These are phyloP conservation scores for Lethenteron reissneri DNA, from an alignment of 2,113 vertebrate species.

Conservation along the genomic window DNA sequence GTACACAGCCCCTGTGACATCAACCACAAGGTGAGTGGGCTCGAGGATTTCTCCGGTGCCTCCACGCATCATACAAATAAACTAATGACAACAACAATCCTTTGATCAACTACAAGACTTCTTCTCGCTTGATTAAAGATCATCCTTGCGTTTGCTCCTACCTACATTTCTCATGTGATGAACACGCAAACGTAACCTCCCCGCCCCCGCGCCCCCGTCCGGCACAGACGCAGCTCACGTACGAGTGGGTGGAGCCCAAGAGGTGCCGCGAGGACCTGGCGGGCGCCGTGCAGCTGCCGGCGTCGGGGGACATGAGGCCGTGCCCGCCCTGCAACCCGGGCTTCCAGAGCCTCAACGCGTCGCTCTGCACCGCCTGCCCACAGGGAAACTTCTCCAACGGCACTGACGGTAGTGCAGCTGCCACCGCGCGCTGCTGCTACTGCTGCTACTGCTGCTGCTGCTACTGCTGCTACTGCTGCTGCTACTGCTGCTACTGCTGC, in stretches of 20 bases:
- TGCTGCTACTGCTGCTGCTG: neutral
- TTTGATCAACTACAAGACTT: too few species aligned
- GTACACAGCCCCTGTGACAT: slow-evolving; percentile 64
- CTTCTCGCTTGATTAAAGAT: too few species aligned
- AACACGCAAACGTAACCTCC: too few species aligned
- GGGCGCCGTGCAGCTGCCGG: slow-evolving; percentile 32
- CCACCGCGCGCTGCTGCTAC: neutral
- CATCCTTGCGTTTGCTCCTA: too few species aligned
- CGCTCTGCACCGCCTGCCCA: slow-evolving; percentile 46
- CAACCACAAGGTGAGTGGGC: slow-evolving; percentile 50
- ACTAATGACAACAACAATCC: too few species aligned
- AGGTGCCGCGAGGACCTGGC: slow-evolving; percentile 42
- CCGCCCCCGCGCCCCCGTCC: too few species aligned
- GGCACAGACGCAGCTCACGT: slow-evolving; percentile 65
- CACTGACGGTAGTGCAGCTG: slow-evolving; percentile 28
- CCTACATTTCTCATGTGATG: too few species aligned
- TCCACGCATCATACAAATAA: too few species aligned
- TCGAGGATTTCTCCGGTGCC: too few species aligned
- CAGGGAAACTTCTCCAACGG: slow-evolving; percentile 51
- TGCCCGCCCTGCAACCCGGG: slow-evolving; percentile 87
- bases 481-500: too few species aligned
- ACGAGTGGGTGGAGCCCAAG: slow-evolving; percentile 80
- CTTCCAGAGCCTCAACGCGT: slow-evolving; percentile 41
- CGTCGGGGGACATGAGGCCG: slow-evolving; percentile 33
- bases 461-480: neutral